Evolutionary conservation across 2,888 invertebrate species (phyloP).

Genomic region (Odontocerum albicorne): DNA sequence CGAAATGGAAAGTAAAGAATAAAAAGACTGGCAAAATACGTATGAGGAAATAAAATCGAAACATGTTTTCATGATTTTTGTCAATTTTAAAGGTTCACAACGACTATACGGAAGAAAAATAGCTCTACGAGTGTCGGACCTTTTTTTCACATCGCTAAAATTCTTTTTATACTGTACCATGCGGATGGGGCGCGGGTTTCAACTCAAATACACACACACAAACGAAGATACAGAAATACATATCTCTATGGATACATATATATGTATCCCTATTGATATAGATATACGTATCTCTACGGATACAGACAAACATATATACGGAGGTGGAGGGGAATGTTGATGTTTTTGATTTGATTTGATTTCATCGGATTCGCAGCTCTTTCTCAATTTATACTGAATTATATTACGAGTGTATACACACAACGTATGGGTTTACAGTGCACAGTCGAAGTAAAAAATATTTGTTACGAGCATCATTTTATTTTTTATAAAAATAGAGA

Average conservation of each 20-base stretch:
- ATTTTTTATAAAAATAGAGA: neutral
- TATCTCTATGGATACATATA: too few species aligned
- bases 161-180: neutral
- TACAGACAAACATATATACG: too few species aligned
- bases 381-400: constrained; percentile 35
- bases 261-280: too few species aligned
- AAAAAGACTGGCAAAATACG: too few species aligned
- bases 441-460: constrained; percentile 5
- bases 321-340: constrained; percentile 26
- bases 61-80: too few species aligned
- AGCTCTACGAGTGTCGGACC: neutral
- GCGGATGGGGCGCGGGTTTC: neutral
- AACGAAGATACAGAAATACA: too few species aligned
- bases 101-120: neutral
- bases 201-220: too few species aligned
- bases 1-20: too few species aligned
- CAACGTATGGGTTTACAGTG: constrained; percentile 11
- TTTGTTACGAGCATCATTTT: too few species aligned
- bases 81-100: neutral
- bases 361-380: constrained; percentile 35
- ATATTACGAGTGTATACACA: constrained; percentile 31
- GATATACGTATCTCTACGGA: too few species aligned
- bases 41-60: too few species aligned
- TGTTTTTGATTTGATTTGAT: constrained; percentile 34
- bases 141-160: neutral